Conservation (phyloP, 1,140 invertebrate species). For the Leguminivora glycinivorella region DNA sequence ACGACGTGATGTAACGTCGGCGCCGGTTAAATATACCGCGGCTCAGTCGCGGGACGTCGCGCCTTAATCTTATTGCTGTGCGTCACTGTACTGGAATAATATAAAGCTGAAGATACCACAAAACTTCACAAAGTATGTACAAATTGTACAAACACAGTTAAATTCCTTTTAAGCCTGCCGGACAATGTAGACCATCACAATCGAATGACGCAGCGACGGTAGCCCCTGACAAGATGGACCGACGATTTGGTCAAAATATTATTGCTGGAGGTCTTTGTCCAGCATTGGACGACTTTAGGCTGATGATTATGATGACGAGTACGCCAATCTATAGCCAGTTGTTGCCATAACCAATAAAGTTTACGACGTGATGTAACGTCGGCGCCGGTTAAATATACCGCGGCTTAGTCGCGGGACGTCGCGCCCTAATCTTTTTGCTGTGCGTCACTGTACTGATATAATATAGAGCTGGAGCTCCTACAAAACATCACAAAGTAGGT, state of each 20-base stretch:
- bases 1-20: constrained; percentile 35
- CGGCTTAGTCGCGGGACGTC: constrained; percentile 47
- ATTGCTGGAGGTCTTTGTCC: no score
- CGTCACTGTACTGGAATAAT: constrained; percentile 37
- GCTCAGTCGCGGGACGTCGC: constrained; percentile 48
- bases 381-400: constrained; percentile 44
- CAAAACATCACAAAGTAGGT: no score
- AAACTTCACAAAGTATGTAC: no score
- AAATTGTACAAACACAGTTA: no score
- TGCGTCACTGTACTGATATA: constrained; percentile 39
- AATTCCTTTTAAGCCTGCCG: no score
- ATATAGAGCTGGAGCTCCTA: constrained; percentile 35
- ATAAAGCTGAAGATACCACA: constrained; percentile 37
- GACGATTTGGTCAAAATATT: no score
- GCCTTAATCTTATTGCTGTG: constrained; percentile 43
- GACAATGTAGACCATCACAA: no score
- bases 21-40: constrained; percentile 45
- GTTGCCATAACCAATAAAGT: constrained; percentile 27
- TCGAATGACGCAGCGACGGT: no score
- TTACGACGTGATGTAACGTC: constrained; percentile 35
- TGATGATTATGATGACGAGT: no score
- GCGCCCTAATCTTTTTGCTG: constrained; percentile 43
- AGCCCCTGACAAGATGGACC: no score
- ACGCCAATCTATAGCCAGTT: background rate
- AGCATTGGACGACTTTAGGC: no score